Percentiles rank a stretch among this genome's conserved stretches.
These are phyloP conservation scores for Microcebus jonahi DNA, from an alignment of 2,113 vertebrate species.

Conservation along the genomic window DNA sequence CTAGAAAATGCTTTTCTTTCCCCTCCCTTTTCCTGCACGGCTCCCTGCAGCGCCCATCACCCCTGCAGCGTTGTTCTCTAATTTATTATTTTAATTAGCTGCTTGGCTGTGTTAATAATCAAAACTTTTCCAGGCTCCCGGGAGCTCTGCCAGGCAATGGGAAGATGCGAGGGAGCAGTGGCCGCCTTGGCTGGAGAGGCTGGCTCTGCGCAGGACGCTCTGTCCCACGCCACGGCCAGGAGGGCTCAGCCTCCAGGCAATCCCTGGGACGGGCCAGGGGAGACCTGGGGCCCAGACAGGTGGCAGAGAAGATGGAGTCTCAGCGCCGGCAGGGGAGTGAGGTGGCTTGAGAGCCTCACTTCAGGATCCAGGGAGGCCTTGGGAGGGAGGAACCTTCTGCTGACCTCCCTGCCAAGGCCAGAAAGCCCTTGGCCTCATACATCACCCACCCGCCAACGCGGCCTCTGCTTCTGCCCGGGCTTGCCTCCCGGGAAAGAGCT, in stretches of 20 bases:
- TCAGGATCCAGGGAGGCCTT: not conserved
- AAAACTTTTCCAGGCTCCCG: conserved; percentile 52
- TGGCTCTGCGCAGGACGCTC: not conserved
- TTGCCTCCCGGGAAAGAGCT: not conserved
- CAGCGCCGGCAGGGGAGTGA: rapidly evolving
- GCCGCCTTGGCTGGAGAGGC: not conserved
- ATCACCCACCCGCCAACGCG: rapidly evolving
- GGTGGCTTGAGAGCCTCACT: not conserved
- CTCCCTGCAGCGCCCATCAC: not conserved
- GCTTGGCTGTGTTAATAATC: conserved; percentile 63
- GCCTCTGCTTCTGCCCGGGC: not conserved
- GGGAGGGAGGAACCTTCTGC: not conserved
- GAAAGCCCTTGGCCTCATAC: not conserved
- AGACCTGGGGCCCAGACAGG: not conserved
- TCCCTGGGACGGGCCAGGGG: not conserved
- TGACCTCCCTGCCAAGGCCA: rapidly evolving
- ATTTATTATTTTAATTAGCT: conserved; percentile 79
- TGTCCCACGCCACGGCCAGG: not conserved
- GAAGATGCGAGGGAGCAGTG: rapidly evolving
- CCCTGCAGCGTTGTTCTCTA: conserved; percentile 39
- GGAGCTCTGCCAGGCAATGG: conserved; percentile 23
- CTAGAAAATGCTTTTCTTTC: not conserved
- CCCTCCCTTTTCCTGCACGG: not conserved
- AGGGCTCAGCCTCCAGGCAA: not conserved
- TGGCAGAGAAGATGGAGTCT: not conserved